These are phyloP conservation scores for Drosophila differens DNA, from an alignment of 2,888 invertebrate genomes.

Conservation along the genomic window DNA sequence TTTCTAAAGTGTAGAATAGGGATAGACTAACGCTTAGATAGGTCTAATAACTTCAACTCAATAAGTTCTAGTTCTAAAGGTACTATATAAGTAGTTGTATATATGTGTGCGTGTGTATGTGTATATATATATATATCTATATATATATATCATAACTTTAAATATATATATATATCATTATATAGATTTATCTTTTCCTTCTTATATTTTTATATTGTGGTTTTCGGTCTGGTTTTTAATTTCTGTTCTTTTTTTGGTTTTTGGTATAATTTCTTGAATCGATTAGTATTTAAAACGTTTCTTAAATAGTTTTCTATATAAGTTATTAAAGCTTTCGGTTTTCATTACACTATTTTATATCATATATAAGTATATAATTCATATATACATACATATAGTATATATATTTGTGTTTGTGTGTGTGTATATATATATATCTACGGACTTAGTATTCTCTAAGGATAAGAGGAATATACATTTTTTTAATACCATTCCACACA, in stretches of 20 bases:
- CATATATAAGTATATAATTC: conserved; percentile 41
- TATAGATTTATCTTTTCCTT: conserved; percentile 3
- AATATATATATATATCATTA: neutral
- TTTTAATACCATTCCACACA: conserved; percentile 13
- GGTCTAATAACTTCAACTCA: conserved; percentile 50
- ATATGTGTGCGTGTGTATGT: neutral
- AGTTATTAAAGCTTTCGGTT: conserved; percentile 84
- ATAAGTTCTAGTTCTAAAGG: conserved; percentile 46
- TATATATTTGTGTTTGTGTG: conserved; percentile 39
- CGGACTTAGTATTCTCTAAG: conserved; percentile 62
- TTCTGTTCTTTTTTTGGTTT: neutral
- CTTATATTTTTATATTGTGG: conserved; percentile 7
- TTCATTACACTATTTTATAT: conserved; percentile 82
- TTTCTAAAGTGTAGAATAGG: conserved; percentile 46
- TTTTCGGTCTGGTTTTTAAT: conserved; percentile 8
- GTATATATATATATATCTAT: conserved; percentile 22
- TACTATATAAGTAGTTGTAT: conserved; percentile 47
- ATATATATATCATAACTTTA: conserved; percentile 4
- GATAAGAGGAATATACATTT: conserved; percentile 82
- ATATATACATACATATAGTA: conserved; percentile 33
- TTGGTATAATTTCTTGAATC: conserved; percentile 32
- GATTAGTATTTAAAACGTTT: conserved; percentile 72
- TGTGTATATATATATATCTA: conserved; percentile 48
- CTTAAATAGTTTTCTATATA: conserved; percentile 77
- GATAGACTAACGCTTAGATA: conserved; percentile 56